A percentile compares a stretch with the other conserved stretches of the same genome.
These are phyloP conservation scores for Thamnophis elegans DNA, from an alignment of 2,797 vertebrate genomes.

Conservation along the genomic window DNA sequence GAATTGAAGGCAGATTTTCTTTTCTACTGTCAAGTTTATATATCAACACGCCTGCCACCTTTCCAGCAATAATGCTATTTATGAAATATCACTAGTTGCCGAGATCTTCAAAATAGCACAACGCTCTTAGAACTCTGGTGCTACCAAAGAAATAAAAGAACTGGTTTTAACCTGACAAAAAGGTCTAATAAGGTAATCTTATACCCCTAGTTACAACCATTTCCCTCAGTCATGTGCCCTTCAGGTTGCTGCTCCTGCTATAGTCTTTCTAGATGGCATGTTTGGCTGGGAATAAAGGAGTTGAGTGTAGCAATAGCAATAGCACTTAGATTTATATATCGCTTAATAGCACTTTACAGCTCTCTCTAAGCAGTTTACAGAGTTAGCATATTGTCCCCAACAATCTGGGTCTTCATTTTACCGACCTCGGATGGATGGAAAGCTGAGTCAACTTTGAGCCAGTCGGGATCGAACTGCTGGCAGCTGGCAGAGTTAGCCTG, in stretches of 20 bases:
- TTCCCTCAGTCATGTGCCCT: background rate
- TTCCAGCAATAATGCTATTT: slow-evolving; percentile 26
- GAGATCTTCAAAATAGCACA: slow-evolving; percentile 6
- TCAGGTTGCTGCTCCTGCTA: background rate
- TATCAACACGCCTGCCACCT: slow-evolving; percentile 35
- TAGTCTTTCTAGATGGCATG: background rate
- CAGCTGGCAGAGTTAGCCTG: background rate
- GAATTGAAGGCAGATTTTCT: slow-evolving; percentile 47
- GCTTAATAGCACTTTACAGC: background rate
- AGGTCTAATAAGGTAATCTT: background rate
- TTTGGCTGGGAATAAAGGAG: background rate
- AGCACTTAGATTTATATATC: background rate
- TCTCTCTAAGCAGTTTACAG: background rate
- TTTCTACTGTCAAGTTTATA: slow-evolving; percentile 40
- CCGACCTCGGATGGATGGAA: background rate
- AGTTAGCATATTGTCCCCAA: background rate
- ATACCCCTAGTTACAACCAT: background rate
- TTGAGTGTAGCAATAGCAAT: background rate
- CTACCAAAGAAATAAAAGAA: background rate
- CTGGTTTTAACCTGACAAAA: background rate
- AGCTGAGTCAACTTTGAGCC: background rate
- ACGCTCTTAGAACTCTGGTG: background rate
- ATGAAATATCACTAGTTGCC: slow-evolving; percentile 24
- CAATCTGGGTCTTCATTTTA: background rate
- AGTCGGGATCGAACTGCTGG: background rate